Evolutionary conservation across 2,888 invertebrate species (phyloP).

Genomic region (Corbicula japonica): DNA sequence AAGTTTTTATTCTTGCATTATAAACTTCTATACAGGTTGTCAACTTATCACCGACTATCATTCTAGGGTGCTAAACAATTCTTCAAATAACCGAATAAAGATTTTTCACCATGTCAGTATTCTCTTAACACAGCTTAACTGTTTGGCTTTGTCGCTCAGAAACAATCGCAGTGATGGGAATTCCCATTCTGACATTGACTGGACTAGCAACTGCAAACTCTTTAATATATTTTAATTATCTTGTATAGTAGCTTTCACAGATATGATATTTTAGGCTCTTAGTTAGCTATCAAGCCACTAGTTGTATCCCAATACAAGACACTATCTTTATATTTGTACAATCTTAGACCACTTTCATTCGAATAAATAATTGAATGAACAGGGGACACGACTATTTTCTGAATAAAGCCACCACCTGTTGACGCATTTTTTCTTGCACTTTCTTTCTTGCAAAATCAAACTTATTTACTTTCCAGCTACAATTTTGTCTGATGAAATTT

Average conservation of each 20-base stretch:
- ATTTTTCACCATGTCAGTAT: conserved; percentile 9
- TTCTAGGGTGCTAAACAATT: neutral
- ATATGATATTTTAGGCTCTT: no score
- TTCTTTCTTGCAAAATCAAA: conserved; percentile 10
- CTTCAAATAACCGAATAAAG: conserved; percentile 5
- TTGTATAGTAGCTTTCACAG: no score
- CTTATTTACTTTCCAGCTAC: conserved; percentile 21
- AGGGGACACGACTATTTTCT: conserved; percentile 26
- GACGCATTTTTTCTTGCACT: no score
- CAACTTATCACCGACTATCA: conserved; percentile 39
- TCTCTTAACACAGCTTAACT: conserved; percentile 12
- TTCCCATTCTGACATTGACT: conserved; percentile 42
- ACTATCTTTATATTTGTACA: conserved; percentile 34
- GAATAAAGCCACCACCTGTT: conserved; percentile 37
- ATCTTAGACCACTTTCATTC: conserved; percentile 19
- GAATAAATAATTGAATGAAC: conserved; percentile 37
- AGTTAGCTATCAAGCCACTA: conserved; percentile 29
- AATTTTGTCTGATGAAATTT: conserved; percentile 11
- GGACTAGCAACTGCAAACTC: conserved; percentile 31
- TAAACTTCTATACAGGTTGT: conserved; percentile 35
- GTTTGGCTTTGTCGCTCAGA: conserved; percentile 32
- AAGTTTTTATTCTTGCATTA: conserved; percentile 17
- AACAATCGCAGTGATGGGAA: conserved; percentile 32
- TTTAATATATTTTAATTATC: conserved; percentile 41
- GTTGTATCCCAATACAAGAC: conserved; percentile 43